Base-by-base conservation (phyloP, 2,797 vertebrate genomes). In the Triplophysa yarkandensis region DNA sequence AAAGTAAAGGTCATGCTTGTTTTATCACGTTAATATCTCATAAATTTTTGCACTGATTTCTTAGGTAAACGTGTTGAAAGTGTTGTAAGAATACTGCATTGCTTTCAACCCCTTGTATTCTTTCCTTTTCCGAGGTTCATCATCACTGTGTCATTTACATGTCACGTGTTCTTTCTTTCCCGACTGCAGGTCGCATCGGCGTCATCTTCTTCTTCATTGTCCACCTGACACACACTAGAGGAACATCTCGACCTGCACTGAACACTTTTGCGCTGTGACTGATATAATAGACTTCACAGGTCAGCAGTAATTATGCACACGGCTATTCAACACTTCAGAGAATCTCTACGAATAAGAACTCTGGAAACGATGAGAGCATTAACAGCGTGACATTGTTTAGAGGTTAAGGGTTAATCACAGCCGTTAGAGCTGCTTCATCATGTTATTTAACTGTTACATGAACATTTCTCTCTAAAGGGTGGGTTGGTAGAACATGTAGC, bases 371-470 rank as follows among this genome's bases (percentile, higher is more conserved):
- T 73, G 63, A 55, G 69, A 17, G 41, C 58, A 68, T 76, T 72
- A 23, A 44, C 39, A 71, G 57, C 62, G 68, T 69, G 57, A 74
- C 71, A 76, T 60, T 72, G 66, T 69, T 57, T 72, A 63, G 76
- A 72, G 68, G 36, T 41, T 74, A 75, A 77, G 63, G 54, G 74
- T 79, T 81, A 84, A 81, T 84, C 76, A 77, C 74, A 67, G 77
- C 73, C 70, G 74, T 81, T 84, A 84, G 71, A 60, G 41, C 41
- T 43, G 41, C 17, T 17, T 17, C 64, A 71, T 77, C 70, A 27
- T 28, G 44, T 44, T 68, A 71, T 79, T 67, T 64, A 27, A 39
- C 23, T 64, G 17, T 81, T 66, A 57, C 57, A 46, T 58, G 21
- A 11, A 8, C 11, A 39, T 11, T 39, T 9, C 6, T 39, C 9